phyloP scores from a whole-genome alignment of 1,140 invertebrate species.

The Hylaeus anthracinus region DNA sequence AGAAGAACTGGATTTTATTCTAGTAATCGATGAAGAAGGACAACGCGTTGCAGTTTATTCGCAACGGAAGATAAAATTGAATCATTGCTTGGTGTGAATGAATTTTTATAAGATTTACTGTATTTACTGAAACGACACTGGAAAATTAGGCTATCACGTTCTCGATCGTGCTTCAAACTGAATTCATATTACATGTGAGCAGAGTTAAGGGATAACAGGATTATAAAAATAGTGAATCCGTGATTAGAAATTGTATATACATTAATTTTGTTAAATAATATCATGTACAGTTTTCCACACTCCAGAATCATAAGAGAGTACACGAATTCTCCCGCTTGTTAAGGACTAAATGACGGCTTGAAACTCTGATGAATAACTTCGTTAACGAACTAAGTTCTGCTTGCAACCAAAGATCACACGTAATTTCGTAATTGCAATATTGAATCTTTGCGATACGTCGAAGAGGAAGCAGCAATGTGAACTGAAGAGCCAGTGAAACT shows the following conservation, averaged over 20 bases:
- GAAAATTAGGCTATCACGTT: background rate
- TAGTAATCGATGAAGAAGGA: no score
- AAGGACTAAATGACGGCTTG: background rate
- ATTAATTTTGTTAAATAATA: no score
- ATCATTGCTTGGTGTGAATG: no score
- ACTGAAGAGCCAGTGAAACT: background rate
- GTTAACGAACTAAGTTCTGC: conserved; percentile 8
- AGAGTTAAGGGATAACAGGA: no score
- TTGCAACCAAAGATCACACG: background rate
- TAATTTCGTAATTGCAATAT: conserved; percentile 11
- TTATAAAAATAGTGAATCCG: background rate
- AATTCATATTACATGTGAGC: background rate
- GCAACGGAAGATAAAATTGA: no score
- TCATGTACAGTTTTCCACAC: background rate
- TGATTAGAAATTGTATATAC: background rate
- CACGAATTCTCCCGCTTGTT: background rate
- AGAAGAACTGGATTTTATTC: no score
- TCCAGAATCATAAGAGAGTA: background rate
- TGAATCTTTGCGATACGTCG: background rate
- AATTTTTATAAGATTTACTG: no score
- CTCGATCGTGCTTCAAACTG: background rate
- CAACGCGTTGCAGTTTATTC: no score
- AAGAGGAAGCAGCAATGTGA: background rate
- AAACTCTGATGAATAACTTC: conserved; percentile 29
- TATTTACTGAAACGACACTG: background rate